Evolutionary conservation across 1,140 invertebrate genomes (phyloP).

Genomic region (Lanistes nyassanus): DNA sequence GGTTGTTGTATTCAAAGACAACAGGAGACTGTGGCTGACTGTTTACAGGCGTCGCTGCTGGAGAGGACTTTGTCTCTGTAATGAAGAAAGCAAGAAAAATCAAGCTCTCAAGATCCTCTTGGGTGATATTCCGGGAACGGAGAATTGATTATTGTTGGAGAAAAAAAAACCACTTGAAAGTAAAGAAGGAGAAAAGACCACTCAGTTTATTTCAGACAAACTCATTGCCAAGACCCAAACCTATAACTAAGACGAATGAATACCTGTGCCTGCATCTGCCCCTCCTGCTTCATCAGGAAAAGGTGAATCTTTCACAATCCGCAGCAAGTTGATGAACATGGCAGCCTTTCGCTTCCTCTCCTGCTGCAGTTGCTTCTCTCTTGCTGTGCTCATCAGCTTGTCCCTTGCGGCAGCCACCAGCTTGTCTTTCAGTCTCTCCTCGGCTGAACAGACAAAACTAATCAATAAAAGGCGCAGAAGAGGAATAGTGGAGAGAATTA

Average conservation of each 20-base stretch:
- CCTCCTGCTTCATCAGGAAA: conserved; percentile 14
- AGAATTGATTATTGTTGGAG: too few species aligned
- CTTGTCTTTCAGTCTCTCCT: conserved; percentile 76
- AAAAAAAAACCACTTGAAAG: background rate
- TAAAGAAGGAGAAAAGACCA: background rate
- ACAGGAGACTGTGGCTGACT: conserved; percentile 16
- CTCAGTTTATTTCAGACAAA: background rate
- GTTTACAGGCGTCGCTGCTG: conserved; percentile 17
- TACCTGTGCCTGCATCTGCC: conserved; percentile 1
- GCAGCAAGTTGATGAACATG: conserved; percentile 67
- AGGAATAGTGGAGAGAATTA: background rate
- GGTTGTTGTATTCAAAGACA: conserved; percentile 35
- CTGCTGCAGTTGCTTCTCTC: conserved; percentile 77
- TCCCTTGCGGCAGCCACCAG: conserved; percentile 73
- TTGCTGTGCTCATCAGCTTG: conserved; percentile 71
- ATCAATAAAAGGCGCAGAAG: background rate
- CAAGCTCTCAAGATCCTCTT: too few species aligned
- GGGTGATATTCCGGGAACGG: too few species aligned
- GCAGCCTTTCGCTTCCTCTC: conserved; percentile 75
- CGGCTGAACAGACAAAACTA: conserved; percentile 62
- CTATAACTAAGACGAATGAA: too few species aligned
- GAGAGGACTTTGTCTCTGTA: conserved; percentile 13
- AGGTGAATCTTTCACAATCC: conserved; percentile 41
- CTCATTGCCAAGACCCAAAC: background rate
- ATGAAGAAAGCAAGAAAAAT: background rate